These are phyloP conservation scores for Hippocampus comes DNA, from an alignment of 2,113 vertebrate genomes.

Conservation along the genomic window DNA sequence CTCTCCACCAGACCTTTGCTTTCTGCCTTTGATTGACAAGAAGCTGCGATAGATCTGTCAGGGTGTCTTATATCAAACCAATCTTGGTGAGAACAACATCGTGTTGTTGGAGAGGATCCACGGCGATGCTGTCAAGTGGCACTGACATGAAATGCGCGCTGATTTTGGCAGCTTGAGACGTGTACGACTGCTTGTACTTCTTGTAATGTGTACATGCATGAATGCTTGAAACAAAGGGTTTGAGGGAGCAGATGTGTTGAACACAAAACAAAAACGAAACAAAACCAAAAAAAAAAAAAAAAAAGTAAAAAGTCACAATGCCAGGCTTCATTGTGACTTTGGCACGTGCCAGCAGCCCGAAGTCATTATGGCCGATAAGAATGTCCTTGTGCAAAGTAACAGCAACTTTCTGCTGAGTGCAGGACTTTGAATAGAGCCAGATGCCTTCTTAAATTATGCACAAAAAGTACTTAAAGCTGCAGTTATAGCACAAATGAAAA, in stretches of 20 bases:
- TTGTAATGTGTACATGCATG: neutral
- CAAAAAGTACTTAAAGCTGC: neutral
- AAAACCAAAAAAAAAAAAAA: neutral
- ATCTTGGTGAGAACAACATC: conserved; percentile 23
- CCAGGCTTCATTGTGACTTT: conserved; percentile 8
- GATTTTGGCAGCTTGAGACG: neutral
- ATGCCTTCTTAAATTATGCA: conserved; percentile 7
- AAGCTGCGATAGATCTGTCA: conserved; percentile 37
- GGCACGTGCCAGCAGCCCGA: conserved; percentile 3
- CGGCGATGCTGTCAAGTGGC: conserved; percentile 14
- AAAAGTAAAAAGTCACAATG: neutral
- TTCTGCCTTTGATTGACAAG: conserved; percentile 34
- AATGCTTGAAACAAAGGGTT: conserved; percentile 7
- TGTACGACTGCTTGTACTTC: conserved; percentile 1
- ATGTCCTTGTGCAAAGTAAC: conserved; percentile 15
- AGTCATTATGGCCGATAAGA: conserved; percentile 10
- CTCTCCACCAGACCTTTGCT: conserved; percentile 16
- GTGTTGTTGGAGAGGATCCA: conserved; percentile 18
- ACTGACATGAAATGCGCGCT: conserved; percentile 10
- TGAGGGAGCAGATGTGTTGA: neutral
- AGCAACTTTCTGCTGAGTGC: conserved; percentile 1
- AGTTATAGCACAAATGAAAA: conserved; percentile 1
- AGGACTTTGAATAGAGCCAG: neutral
- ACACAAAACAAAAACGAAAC: neutral
- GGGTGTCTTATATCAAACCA: conserved; percentile 28